Evolutionary conservation across 2,888 invertebrate species (phyloP).

Genomic region (Podotricha telesiphe): DNA sequence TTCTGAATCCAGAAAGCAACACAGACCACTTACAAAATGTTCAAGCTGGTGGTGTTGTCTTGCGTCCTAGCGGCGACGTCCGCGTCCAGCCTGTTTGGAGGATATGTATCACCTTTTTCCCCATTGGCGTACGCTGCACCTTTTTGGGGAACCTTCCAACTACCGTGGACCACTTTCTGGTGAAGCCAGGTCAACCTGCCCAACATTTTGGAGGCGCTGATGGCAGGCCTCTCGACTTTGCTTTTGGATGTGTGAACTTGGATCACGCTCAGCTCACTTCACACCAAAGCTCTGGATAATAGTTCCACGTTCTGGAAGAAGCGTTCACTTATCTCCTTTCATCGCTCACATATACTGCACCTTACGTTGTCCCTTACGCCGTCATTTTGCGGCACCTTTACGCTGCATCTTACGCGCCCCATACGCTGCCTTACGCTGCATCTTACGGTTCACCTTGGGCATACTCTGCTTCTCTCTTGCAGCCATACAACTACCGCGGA

Average conservation of each 20-base stretch:
- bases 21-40: conserved; percentile 79
- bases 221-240: conserved; percentile 75
- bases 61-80: conserved; percentile 83
- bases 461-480: conserved; percentile 56
- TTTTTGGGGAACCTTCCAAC: conserved; percentile 56
- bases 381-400: conserved; percentile 55
- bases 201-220: conserved; percentile 69
- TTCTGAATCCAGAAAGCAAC: conserved; percentile 67
- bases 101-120: conserved; percentile 70
- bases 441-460: conserved; percentile 47
- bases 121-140: conserved; percentile 55
- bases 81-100: conserved; percentile 79
- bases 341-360: conserved; percentile 37
- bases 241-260: conserved; percentile 72
- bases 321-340: conserved; percentile 53
- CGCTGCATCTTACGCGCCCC: conserved; percentile 50
- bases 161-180: conserved; percentile 71
- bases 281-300: conserved; percentile 65
- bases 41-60: conserved; percentile 86
- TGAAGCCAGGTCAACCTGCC: conserved; percentile 76
- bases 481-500: conserved; percentile 49
- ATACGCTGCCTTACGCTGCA: conserved; percentile 52
- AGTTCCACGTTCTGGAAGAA: conserved; percentile 63
- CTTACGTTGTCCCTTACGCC: no score
- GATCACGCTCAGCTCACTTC: conserved; percentile 73